A percentile compares a stretch with the other conserved stretches of the same genome.
phyloP scores from a whole-genome alignment of 2,888 invertebrate genomes.

The Asteroscopus sphinx region DNA sequence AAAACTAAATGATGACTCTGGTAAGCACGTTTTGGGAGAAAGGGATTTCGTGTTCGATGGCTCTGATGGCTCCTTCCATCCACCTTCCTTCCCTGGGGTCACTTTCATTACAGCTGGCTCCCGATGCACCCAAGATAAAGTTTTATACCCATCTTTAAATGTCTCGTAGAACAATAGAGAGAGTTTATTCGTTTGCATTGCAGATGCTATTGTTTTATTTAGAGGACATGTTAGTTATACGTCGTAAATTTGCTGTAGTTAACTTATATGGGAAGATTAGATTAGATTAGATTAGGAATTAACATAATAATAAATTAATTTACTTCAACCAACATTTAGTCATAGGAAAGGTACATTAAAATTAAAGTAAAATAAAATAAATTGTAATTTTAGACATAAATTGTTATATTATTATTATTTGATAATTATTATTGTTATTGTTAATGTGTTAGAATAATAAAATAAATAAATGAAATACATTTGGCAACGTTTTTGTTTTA shows the following conservation, averaged over 20 bases:
- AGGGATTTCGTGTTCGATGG: slow-evolving; percentile 54
- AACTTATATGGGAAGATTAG: no score
- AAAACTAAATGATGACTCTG: slow-evolving; percentile 42
- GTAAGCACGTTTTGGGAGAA: slow-evolving; percentile 50
- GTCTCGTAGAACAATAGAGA: slow-evolving; percentile 16
- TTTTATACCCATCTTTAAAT: slow-evolving; percentile 35
- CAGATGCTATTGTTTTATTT: slow-evolving; percentile 15
- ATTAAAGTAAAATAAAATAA: no score
- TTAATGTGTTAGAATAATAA: no score
- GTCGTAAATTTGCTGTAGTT: background rate
- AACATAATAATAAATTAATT: background rate
- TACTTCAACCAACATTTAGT: no score
- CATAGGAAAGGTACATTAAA: no score
- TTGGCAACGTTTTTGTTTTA: no score
- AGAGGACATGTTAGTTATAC: background rate
- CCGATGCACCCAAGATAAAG: slow-evolving; percentile 37
- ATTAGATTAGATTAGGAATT: background rate
- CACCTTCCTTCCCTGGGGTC: slow-evolving; percentile 29
- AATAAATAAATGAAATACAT: no score
- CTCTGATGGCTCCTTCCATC: slow-evolving; percentile 23
- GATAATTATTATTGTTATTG: no score
- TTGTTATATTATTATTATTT: no score
- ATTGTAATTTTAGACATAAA: no score
- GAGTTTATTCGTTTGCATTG: slow-evolving; percentile 17
- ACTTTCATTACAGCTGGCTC: slow-evolving; percentile 35